Base-by-base conservation (phyloP, 2,113 vertebrate genomes). In the Brienomyrus longianalis region DNA sequence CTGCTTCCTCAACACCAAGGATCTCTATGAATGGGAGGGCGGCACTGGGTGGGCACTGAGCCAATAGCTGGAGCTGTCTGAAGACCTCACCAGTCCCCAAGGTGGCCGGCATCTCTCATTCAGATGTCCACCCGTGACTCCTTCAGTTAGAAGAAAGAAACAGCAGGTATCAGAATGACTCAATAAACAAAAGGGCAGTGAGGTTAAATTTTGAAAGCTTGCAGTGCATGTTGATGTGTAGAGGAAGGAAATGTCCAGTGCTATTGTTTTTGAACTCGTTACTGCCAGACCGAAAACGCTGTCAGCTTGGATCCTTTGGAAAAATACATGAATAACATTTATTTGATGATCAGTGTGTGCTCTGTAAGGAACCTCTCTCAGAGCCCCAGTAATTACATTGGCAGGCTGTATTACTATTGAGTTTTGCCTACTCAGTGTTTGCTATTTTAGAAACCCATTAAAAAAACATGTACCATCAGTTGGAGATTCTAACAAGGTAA, bases 391-490 rank as follows among this genome's bases (percentile, higher is more conserved):
- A 88, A 80, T 84, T 45, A 89, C 91, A 88, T 89, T 90, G 77
- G 74, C 80, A 50, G 54, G 88, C 83, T 85, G 88, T 86, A 62
- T 90, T 50, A 47, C 35, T 31, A 86, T 74, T 87, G 91, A 27
- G 56, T 77, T 80, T 31, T 74, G 52, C 88, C 87, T 51, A 86
- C 59, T 50, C 70, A 84, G 45, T 87, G 62, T 90, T 47, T n/a
- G 74, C 88, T 89, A 88, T 83, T 86, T 83, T 89, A 59, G 85
- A 50, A 89, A 92, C 86, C 83, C 39, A 91, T 91, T 89, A 56
- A 91, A 91, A 86, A 77, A 52, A 50, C 88, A 88, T 88, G 39
- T 80, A 51, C 54, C 83, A 59, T 31, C 62, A 84, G 35, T 70
- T 66, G 87, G 52, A 80, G 52, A 90, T 86, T 43, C 77, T 54